Conservation (phyloP, 2,888 invertebrate species). For the Tenthredo notha region DNA sequence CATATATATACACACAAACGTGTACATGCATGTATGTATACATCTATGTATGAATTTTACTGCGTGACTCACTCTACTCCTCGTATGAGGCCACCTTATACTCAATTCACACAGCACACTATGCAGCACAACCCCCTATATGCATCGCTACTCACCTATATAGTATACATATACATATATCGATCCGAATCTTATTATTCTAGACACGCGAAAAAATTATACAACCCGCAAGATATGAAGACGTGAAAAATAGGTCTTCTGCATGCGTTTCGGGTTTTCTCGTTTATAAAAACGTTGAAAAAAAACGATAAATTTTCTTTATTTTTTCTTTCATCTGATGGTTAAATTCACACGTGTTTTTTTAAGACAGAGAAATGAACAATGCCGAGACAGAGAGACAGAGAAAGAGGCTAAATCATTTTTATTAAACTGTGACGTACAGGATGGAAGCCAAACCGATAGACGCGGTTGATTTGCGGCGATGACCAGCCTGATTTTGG, state of each 20-base stretch:
- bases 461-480: conserved; percentile 73
- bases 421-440: neutral
- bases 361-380: neutral
- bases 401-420: too few species aligned
- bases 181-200: conserved; percentile 3
- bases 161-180: neutral
- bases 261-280: too few species aligned
- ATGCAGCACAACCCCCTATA: neutral
- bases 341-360: too few species aligned
- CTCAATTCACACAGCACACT: neutral
- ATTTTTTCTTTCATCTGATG: too few species aligned
- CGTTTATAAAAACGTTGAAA: too few species aligned
- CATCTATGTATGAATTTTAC: neutral
- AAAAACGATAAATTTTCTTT: too few species aligned
- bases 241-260: neutral
- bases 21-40: neutral
- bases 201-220: conserved; percentile 3
- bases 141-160: neutral
- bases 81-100: neutral
- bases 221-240: neutral
- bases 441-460: conserved; percentile 73
- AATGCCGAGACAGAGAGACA: neutral
- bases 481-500: conserved; percentile 78
- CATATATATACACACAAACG: too few species aligned
- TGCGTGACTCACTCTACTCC: neutral